Evolutionary conservation across 1,140 invertebrate species (phyloP).

Genomic region (Caenorhabditis elegans): DNA sequence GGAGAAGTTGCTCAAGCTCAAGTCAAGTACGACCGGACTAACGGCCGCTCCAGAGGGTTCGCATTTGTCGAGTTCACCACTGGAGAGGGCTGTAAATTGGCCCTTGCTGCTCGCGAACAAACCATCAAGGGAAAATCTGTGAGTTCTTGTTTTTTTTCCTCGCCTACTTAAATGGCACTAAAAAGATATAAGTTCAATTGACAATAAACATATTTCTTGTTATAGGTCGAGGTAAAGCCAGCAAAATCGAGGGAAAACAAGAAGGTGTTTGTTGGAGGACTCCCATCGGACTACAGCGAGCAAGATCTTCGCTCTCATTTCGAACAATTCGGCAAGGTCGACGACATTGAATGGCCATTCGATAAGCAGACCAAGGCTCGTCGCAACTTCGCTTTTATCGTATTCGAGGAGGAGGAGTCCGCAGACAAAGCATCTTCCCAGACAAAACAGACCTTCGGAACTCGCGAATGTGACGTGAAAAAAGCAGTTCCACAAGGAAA

Average conservation of each 20-base stretch:
- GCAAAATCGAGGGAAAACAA: slow-evolving; percentile 66
- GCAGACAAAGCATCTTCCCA: slow-evolving; percentile 59
- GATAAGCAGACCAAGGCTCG: slow-evolving; percentile 62
- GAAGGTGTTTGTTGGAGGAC: slow-evolving; percentile 66
- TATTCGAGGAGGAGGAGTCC: slow-evolving; percentile 65
- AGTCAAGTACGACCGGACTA: slow-evolving; percentile 64
- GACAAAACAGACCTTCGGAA: slow-evolving; percentile 57
- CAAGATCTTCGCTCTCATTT: slow-evolving; percentile 63
- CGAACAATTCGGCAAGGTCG: slow-evolving; percentile 62
- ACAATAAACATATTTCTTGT: neutral
- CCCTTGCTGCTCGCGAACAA: slow-evolving; percentile 61
- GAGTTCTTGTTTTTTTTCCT: slow-evolving; percentile 8
- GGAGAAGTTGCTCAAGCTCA: slow-evolving; percentile 64
- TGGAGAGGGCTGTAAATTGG: slow-evolving; percentile 59
- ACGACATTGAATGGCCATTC: slow-evolving; percentile 65
- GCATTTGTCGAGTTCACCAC: slow-evolving; percentile 66
- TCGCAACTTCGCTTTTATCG: slow-evolving; percentile 66
- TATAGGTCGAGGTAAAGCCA: slow-evolving; percentile 62
- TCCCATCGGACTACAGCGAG: slow-evolving; percentile 62
- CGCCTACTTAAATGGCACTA: too few species aligned
- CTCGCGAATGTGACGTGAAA: slow-evolving; percentile 63
- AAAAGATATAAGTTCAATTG: too few species aligned
- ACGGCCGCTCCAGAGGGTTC: slow-evolving; percentile 63
- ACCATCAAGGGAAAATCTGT: slow-evolving; percentile 60
- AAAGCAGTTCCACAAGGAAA: slow-evolving; percentile 64